Evolutionary conservation across 2,797 vertebrate genomes (phyloP).

Genomic region (Otolemur crassicaudatus): DNA sequence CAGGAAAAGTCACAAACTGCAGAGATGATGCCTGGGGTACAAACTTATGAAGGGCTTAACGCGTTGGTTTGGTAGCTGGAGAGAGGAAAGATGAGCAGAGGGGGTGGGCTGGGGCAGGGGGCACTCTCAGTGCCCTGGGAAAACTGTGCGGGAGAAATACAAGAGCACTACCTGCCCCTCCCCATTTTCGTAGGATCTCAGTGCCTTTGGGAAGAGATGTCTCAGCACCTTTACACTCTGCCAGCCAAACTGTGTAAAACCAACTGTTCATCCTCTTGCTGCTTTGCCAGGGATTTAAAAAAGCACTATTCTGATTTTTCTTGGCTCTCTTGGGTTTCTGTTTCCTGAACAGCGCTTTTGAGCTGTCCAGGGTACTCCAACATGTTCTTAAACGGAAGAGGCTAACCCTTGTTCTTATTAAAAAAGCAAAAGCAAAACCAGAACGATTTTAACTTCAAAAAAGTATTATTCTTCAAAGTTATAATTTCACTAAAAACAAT

Average conservation of each 20-base stretch:
- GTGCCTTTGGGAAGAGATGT: not conserved
- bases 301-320: slow-evolving; percentile 13
- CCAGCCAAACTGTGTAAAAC: not conserved
- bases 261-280: not conserved
- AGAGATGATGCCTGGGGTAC: too few relatives aligned
- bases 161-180: too few relatives aligned
- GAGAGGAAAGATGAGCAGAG: too few relatives aligned
- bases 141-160: not conserved
- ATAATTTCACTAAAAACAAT: too few relatives aligned
- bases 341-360: slow-evolving; percentile 62
- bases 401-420: not conserved
- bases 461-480: not conserved
- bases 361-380: slow-evolving; percentile 35
- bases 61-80: not conserved
- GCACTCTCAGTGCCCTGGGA: not conserved
- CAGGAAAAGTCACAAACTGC: not conserved
- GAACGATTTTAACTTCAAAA: not conserved
- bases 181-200: not conserved
- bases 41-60: not conserved
- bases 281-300: slow-evolving; percentile 43
- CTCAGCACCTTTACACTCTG: not conserved
- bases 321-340: slow-evolving; percentile 45
- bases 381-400: not conserved
- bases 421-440: not conserved
- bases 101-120: not conserved